Evolutionary conservation across 1,140 invertebrate genomes (phyloP).

Genomic region (Anagrus nilaparvatae): DNA sequence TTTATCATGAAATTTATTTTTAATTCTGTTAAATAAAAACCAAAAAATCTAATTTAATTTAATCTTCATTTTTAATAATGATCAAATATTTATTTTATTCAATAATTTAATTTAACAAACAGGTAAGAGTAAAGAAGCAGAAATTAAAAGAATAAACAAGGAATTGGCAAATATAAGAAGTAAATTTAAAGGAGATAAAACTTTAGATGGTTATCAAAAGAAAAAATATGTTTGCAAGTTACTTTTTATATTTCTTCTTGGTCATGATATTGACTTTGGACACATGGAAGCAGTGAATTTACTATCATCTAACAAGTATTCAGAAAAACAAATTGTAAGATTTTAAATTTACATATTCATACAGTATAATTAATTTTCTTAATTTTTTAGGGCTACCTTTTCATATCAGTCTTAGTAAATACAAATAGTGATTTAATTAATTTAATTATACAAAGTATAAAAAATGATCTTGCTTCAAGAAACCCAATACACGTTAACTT

Average conservation of each 20-base stretch:
- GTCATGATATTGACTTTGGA: slow-evolving; percentile 99
- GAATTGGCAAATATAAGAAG: slow-evolving; percentile 98
- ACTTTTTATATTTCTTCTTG: slow-evolving; percentile 96
- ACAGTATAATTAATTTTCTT: slow-evolving; percentile 3
- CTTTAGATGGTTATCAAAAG: slow-evolving; percentile 99
- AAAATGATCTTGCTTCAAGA: slow-evolving; percentile 93
- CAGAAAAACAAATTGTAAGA: slow-evolving; percentile 99
- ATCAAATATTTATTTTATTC: too few species aligned
- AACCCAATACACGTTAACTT: slow-evolving; percentile 99
- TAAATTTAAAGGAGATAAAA: slow-evolving; percentile 99
- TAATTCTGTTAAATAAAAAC: too few species aligned
- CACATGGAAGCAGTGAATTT: slow-evolving; percentile 99
- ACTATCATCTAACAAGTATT: slow-evolving; percentile 99
- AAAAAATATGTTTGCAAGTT: slow-evolving; percentile 99
- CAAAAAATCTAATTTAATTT: too few species aligned
- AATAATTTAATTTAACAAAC: too few species aligned
- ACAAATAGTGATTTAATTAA: slow-evolving; percentile 99
- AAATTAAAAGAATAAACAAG: slow-evolving; percentile 99
- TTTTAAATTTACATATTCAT: neutral
- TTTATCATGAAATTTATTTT: too few species aligned
- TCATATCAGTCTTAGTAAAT: slow-evolving; percentile 98
- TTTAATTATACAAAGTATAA: slow-evolving; percentile 98
- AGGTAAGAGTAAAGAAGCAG: slow-evolving; percentile 99
- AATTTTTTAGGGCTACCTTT: slow-evolving; percentile 83
- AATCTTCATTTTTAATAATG: slow-evolving; percentile 1